phyloP scores from a whole-genome alignment of 2,888 invertebrate genomes.

The Chorisops tibialis region DNA sequence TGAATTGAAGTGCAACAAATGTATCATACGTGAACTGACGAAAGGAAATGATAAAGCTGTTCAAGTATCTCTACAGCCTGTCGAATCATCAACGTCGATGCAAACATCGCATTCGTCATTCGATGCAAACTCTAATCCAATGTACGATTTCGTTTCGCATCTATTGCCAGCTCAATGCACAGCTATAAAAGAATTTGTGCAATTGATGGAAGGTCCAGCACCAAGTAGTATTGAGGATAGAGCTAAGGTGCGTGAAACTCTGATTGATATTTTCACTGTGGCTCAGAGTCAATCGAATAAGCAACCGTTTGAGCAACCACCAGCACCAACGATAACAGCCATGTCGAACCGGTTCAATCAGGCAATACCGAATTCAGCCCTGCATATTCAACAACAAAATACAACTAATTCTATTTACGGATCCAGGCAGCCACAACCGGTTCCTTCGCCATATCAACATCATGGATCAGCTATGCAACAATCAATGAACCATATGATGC shows the following conservation, averaged over 20 bases:
- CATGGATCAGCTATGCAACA: no score
- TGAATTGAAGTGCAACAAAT: constrained; percentile 11
- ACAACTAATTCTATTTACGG: no score
- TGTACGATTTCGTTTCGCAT: constrained; percentile 7
- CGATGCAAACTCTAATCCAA: constrained; percentile 7
- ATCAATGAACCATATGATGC: no score
- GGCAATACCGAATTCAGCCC: no score
- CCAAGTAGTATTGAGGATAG: constrained; percentile 16
- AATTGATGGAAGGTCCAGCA: constrained; percentile 18
- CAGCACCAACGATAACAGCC: no score
- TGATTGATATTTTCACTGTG: constrained; percentile 26
- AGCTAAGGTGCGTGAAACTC: constrained; percentile 16
- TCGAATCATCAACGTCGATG: neutral
- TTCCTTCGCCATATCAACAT: neutral
- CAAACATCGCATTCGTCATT: constrained; percentile 1
- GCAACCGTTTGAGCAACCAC: no score
- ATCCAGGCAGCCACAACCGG: constrained; percentile 2
- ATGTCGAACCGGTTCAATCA: no score
- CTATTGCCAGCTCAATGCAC: constrained; percentile 29
- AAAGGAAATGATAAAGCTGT: constrained; percentile 7
- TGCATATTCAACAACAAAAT: no score
- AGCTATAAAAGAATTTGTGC: constrained; percentile 29
- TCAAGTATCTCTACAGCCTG: constrained; percentile 1
- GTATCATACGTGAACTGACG: constrained; percentile 20
- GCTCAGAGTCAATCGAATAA: neutral